Evolutionary conservation across 2,113 vertebrate species (phyloP).

Genomic region (Stigmatopora argus): DNA sequence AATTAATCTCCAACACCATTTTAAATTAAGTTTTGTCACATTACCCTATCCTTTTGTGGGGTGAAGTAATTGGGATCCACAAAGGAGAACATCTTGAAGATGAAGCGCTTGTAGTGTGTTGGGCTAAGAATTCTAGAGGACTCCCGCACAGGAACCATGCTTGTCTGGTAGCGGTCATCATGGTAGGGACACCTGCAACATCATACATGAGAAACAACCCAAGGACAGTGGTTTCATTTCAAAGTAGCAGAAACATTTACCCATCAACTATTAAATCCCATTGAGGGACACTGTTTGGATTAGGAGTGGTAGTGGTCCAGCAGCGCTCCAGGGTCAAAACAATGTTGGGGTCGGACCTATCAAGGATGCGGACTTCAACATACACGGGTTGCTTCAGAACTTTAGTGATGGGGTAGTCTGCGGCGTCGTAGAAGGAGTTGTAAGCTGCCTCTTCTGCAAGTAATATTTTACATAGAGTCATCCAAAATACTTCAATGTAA

Average conservation of each 20-base stretch:
- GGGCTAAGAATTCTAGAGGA: conserved; percentile 54
- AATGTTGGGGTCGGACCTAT: conserved; percentile 55
- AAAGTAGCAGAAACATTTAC: conserved; percentile 20
- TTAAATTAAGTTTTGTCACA: no score
- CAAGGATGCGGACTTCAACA: conserved; percentile 59
- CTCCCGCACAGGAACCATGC: conserved; percentile 39
- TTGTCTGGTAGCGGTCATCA: conserved; percentile 63
- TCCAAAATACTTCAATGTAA: neutral
- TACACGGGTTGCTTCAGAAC: conserved; percentile 54
- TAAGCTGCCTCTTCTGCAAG: conserved; percentile 52
- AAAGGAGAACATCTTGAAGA: conserved; percentile 65
- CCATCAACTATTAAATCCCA: conserved; percentile 67
- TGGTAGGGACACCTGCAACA: conserved; percentile 62
- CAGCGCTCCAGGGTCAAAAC: conserved; percentile 62
- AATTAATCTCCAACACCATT: no score
- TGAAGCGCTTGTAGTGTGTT: conserved; percentile 66
- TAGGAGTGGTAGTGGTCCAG: conserved; percentile 59
- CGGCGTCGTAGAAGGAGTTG: conserved; percentile 55
- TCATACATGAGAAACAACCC: neutral
- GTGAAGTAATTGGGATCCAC: conserved; percentile 29
- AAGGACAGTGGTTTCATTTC: neutral
- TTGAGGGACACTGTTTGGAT: conserved; percentile 51
- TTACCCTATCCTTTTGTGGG: conserved; percentile 46
- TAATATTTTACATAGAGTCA: neutral
- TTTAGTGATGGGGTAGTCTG: conserved; percentile 66